These are phyloP conservation scores for Perodicticus potto DNA, from an alignment of 2,797 vertebrate genomes.

Conservation along the genomic window DNA sequence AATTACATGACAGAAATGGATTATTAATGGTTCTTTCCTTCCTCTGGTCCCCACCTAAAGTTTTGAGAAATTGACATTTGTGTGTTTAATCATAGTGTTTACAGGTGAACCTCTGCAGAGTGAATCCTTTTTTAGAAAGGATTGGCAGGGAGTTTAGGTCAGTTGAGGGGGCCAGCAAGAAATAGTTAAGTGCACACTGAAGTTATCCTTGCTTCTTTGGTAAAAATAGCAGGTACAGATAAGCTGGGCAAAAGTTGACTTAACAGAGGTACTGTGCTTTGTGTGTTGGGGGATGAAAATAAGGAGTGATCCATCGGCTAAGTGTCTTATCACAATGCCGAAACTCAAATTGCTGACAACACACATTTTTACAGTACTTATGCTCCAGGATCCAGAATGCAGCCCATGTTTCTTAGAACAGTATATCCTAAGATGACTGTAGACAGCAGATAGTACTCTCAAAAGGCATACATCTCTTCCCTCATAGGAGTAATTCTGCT, in stretches of 20 bases:
- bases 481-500: slow-evolving; percentile 7
- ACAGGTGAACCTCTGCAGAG: neutral
- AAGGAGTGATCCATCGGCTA: slow-evolving; percentile 96
- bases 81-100: slow-evolving; percentile 38
- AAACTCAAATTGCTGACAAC: slow-evolving; percentile 92
- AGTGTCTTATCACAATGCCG: slow-evolving; percentile 87
- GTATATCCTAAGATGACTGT: slow-evolving; percentile 9
- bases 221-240: slow-evolving; percentile 4
- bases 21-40: neutral
- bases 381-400: neutral
- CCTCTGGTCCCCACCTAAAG: too few relatives aligned
- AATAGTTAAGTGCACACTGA: neutral
- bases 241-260: neutral
- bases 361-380: slow-evolving; percentile 77
- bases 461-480: slow-evolving; percentile 46
- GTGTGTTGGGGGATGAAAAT: slow-evolving; percentile 94
- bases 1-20: neutral
- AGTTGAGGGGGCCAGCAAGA: neutral
- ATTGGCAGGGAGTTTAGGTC: slow-evolving; percentile 40
- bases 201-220: slow-evolving; percentile 24
- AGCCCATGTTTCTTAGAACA: slow-evolving; percentile 4
- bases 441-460: neutral
- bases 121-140: slow-evolving; percentile 40
- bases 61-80: slow-evolving; percentile 61
- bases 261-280: slow-evolving; percentile 64